Percentiles rank a stretch among this genome's conserved stretches.
Conservation (phyloP, 2,888 invertebrate species). For the Campopleginae sp. region DNA sequence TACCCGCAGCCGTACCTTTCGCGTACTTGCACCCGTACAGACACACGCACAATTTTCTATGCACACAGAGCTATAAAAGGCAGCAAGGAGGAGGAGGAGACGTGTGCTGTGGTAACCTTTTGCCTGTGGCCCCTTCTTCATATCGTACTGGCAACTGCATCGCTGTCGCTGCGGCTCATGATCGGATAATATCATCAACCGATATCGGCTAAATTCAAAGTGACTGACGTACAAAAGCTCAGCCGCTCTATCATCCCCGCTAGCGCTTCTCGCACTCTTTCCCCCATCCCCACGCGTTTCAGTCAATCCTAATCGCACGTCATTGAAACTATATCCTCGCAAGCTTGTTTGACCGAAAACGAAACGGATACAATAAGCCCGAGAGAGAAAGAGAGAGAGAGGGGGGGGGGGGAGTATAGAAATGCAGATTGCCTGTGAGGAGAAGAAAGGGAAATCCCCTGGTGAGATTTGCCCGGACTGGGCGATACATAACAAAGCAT, state of each 20-base stretch:
- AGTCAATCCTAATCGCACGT: conserved; percentile 69
- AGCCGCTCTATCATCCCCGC: conserved; percentile 38
- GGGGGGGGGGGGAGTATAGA: background rate
- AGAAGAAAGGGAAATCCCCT: conserved; percentile 14
- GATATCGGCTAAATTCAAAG: conserved; percentile 71
- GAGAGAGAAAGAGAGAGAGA: conserved; percentile 29
- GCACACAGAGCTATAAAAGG: background rate
- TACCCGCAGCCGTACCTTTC: conserved; percentile 6
- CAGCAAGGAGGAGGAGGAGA: background rate
- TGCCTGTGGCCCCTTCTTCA: background rate
- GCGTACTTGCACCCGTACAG: background rate
- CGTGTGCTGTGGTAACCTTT: background rate
- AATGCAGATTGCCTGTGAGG: conserved; percentile 10
- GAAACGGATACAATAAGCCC: conserved; percentile 18
- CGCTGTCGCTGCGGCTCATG: conserved; percentile 61
- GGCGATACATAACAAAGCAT: conserved; percentile 39
- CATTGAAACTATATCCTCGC: conserved; percentile 64
- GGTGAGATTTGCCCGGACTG: conserved; percentile 50
- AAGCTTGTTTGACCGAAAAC: conserved; percentile 47
- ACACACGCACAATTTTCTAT: background rate
- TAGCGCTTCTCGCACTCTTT: conserved; percentile 1
- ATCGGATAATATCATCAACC: conserved; percentile 69
- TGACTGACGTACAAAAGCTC: conserved; percentile 72
- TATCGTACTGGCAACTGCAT: conserved; percentile 10
- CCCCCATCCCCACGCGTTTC: conserved; percentile 46